Evolutionary conservation across 2,797 vertebrate species (phyloP).

Genomic region (Enteromius trimaculatus): DNA sequence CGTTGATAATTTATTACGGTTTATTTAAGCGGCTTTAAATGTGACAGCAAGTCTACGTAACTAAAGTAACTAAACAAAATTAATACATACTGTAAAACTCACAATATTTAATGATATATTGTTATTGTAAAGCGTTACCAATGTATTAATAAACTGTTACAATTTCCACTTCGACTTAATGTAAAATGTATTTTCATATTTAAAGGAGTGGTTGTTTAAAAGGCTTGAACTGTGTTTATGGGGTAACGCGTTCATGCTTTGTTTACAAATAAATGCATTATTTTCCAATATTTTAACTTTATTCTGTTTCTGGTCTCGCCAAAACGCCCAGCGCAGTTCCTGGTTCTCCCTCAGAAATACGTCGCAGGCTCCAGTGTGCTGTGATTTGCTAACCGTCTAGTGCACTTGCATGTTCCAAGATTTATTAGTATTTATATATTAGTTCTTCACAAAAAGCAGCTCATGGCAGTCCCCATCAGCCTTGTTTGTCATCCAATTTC

Average conservation of each 20-base stretch:
- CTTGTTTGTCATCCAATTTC: neutral
- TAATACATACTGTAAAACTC: neutral
- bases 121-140: neutral
- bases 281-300: neutral
- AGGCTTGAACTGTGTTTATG: neutral
- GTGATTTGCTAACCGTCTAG: no score
- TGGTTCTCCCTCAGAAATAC: neutral
- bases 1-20: neutral
- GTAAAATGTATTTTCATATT: neutral
- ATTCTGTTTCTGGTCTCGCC: neutral
- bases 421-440: no score
- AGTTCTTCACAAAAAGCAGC: neutral
- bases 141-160: neutral
- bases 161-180: no score
- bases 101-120: neutral
- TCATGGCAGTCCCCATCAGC: neutral
- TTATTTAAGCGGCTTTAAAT: no score
- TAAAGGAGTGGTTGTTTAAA: neutral
- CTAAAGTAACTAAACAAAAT: neutral
- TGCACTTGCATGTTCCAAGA: neutral
- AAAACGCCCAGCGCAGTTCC: neutral
- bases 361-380: no score
- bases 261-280: neutral
- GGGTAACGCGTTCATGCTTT: neutral
- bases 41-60: neutral